Conservation (phyloP, 2,888 invertebrate genomes). For the Ptilodon capucinus region DNA sequence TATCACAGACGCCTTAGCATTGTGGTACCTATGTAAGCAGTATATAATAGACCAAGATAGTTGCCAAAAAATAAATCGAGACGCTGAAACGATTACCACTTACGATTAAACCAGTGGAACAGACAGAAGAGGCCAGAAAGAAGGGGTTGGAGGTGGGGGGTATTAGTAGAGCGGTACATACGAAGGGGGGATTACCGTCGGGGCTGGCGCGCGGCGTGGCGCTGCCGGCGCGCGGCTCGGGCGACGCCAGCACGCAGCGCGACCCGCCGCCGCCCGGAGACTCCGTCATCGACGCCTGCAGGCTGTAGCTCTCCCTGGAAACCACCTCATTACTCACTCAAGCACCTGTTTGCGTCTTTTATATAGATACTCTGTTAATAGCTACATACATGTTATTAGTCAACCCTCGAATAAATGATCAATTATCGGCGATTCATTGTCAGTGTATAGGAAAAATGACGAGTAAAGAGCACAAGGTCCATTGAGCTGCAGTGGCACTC, state of each 20-base stretch:
- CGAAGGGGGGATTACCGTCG: slow-evolving; percentile 78
- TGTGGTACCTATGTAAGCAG: too few relatives aligned
- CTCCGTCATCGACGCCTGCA: slow-evolving; percentile 83
- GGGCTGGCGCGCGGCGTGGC: slow-evolving; percentile 75
- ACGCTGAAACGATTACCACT: background rate
- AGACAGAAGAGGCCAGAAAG: slow-evolving; percentile 21
- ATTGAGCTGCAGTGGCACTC: too few relatives aligned
- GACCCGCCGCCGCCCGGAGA: slow-evolving; percentile 67
- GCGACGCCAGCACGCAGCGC: slow-evolving; percentile 85
- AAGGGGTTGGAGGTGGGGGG: slow-evolving; percentile 23
- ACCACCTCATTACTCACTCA: background rate
- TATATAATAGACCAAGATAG: too few relatives aligned
- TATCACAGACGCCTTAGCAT: too few relatives aligned
- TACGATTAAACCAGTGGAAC: background rate
- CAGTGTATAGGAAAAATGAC: too few relatives aligned
- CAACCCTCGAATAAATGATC: too few relatives aligned
- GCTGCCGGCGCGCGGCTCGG: slow-evolving; percentile 61
- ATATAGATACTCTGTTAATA: too few relatives aligned
- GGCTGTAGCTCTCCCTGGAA: slow-evolving; percentile 82
- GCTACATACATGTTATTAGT: too few relatives aligned
- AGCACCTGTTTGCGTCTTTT: too few relatives aligned
- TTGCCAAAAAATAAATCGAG: background rate
- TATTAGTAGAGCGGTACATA: slow-evolving; percentile 70
- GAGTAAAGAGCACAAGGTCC: too few relatives aligned
- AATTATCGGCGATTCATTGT: too few relatives aligned